phyloP scores from a whole-genome alignment of 2,797 vertebrate genomes.

The Karalla daura region DNA sequence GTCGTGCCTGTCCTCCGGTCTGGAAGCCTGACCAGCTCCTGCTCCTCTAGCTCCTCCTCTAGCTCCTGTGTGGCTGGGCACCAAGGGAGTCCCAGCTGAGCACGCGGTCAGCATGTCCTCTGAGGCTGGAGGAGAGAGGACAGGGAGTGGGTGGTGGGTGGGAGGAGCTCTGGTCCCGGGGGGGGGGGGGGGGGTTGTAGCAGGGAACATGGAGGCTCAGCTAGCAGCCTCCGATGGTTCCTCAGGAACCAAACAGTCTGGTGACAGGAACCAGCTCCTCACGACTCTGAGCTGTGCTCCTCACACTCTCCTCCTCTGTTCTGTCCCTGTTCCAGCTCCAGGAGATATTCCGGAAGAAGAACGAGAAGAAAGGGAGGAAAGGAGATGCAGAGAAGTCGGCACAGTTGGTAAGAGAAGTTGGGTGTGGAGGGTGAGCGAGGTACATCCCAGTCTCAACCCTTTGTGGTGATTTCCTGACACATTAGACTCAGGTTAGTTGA shows the following conservation, averaged over 20 bases:
- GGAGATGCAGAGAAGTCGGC: conserved; percentile 95
- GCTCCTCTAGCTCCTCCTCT: too few relatives aligned
- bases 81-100: conserved; percentile 27
- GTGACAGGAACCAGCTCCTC: too few relatives aligned
- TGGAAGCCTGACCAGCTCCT: too few relatives aligned
- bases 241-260: too few relatives aligned
- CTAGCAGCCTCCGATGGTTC: not conserved
- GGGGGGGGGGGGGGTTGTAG: conserved; percentile 44
- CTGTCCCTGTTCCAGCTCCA: conserved; percentile 92
- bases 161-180: conserved; percentile 42
- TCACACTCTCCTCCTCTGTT: too few relatives aligned
- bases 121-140: conserved; percentile 39
- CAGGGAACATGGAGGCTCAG: not conserved
- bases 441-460: too few relatives aligned
- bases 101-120: conserved; percentile 38
- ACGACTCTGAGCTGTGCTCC: too few relatives aligned
- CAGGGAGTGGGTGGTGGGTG: conserved; percentile 36
- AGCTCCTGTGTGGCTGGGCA: conserved; percentile 15
- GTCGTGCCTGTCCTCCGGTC: too few relatives aligned
- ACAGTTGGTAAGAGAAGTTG: conserved; percentile 95
- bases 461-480: too few relatives aligned
- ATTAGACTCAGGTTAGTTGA: not conserved
- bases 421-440: too few relatives aligned
- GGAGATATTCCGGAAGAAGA: conserved; percentile 99
- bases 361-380: conserved; percentile 93